Evolutionary conservation across 2,888 invertebrate genomes (phyloP).

Genomic region (Frankliniella intonsa): DNA sequence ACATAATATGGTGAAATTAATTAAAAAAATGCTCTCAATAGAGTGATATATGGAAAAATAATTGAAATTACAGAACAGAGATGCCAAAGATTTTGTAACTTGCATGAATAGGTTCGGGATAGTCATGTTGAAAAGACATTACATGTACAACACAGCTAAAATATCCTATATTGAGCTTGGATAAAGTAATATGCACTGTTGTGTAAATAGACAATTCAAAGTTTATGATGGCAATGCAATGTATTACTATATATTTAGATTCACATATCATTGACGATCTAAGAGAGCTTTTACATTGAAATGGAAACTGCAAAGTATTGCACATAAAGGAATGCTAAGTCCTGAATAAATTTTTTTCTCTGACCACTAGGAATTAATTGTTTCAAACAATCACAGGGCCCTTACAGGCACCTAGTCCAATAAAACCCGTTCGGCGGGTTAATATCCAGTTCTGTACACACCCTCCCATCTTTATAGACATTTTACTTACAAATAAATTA

Average conservation of each 20-base stretch:
- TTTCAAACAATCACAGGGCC: conserved; percentile 2
- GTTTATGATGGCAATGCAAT: background rate
- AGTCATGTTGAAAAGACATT: background rate
- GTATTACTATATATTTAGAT: background rate
- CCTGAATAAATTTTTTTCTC: conserved; percentile 1
- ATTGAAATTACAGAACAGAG: too few relatives aligned
- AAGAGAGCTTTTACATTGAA: background rate
- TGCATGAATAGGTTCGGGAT: too few relatives aligned
- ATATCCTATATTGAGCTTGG: background rate
- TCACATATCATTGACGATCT: background rate
- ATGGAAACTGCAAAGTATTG: background rate
- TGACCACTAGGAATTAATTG: background rate
- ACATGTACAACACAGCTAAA: background rate
- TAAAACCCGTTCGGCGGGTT: conserved; percentile 4
- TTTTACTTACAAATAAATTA: conserved; percentile 25
- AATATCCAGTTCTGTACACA: conserved; percentile 12
- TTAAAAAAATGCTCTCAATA: background rate
- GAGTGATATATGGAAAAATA: background rate
- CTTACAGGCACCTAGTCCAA: background rate
- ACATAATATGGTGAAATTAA: background rate
- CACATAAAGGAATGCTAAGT: conserved; percentile 20
- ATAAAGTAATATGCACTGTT: background rate
- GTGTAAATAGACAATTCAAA: background rate
- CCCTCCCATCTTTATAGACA: conserved; percentile 6
- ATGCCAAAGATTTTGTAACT: too few relatives aligned